These are phyloP conservation scores for Cydia splendana DNA, from an alignment of 1,140 invertebrate species.

Conservation along the genomic window DNA sequence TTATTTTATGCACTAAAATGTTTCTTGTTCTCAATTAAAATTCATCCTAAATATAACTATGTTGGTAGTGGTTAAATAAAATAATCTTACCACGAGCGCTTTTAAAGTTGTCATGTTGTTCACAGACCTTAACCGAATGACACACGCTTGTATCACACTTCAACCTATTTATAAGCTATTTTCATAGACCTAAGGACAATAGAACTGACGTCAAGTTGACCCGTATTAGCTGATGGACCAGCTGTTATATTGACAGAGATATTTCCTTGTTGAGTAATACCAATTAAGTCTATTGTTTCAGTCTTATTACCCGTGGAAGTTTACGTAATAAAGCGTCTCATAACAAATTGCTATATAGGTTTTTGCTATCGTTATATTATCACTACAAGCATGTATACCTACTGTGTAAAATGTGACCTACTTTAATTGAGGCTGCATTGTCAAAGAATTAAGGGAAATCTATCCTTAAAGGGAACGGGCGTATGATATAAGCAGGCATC, in stretches of 20 bases:
- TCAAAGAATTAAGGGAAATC: too few relatives aligned
- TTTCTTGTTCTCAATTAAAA: background rate
- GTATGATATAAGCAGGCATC: too few relatives aligned
- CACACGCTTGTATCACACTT: background rate
- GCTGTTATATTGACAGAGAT: too few relatives aligned
- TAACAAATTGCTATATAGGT: background rate
- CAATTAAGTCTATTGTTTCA: constrained; percentile 12
- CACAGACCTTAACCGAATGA: background rate
- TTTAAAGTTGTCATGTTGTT: background rate
- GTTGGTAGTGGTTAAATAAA: background rate
- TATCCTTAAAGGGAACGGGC: too few relatives aligned
- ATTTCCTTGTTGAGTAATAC: background rate
- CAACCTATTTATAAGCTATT: background rate
- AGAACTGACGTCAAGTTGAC: constrained; percentile 16
- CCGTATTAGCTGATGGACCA: background rate
- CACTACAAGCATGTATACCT: too few relatives aligned
- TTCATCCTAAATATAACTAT: background rate
- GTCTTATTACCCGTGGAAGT: background rate
- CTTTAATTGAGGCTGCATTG: too few relatives aligned
- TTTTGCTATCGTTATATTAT: too few relatives aligned
- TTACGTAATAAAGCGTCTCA: background rate
- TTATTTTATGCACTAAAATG: background rate
- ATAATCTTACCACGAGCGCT: constrained; percentile 17
- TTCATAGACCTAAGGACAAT: constrained; percentile 15
- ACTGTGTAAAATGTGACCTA: too few relatives aligned